These are phyloP conservation scores for Hydrotaea diabolus DNA, from an alignment of 2,888 invertebrate genomes.

Conservation along the genomic window DNA sequence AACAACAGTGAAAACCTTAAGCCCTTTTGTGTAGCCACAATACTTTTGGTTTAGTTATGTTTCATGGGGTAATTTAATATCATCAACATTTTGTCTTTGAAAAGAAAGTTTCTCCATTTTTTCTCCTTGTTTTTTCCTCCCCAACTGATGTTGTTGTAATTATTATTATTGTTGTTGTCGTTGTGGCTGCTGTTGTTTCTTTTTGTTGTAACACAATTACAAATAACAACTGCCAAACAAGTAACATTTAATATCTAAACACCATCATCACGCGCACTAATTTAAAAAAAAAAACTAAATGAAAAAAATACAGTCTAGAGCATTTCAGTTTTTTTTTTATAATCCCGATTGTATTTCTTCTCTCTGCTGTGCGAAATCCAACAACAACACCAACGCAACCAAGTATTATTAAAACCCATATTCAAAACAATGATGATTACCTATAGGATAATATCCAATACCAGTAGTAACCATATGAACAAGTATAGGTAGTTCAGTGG, in stretches of 20 bases:
- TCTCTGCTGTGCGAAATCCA: not conserved
- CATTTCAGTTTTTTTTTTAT: not conserved
- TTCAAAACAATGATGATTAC: constrained; percentile 62
- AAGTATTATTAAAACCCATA: constrained; percentile 59
- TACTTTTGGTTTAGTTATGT: constrained; percentile 4
- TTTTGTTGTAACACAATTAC: constrained; percentile 61
- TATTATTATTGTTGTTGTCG: not conserved
- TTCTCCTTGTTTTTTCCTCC: not conserved
- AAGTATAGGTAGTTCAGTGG: not conserved
- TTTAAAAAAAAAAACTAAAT: constrained; percentile 50
- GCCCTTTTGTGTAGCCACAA: constrained; percentile 5
- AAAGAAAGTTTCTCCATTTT: constrained; percentile 9
- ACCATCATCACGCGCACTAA: constrained; percentile 71
- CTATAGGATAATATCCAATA: constrained; percentile 9
- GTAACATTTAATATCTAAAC: constrained; percentile 70
- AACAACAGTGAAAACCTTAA: constrained; percentile 48
- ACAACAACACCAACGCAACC: not conserved
- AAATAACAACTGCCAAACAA: constrained; percentile 65
- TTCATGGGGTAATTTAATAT: constrained; percentile 63
- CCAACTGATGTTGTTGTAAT: not conserved
- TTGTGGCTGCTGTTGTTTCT: not conserved
- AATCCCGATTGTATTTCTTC: constrained; percentile 49
- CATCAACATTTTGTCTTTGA: constrained; percentile 51
- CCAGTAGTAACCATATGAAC: not conserved
- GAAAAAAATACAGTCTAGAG: constrained; percentile 16